Evolutionary conservation across 2,797 vertebrate species (phyloP).

Genomic region (Xenopus petersii): DNA sequence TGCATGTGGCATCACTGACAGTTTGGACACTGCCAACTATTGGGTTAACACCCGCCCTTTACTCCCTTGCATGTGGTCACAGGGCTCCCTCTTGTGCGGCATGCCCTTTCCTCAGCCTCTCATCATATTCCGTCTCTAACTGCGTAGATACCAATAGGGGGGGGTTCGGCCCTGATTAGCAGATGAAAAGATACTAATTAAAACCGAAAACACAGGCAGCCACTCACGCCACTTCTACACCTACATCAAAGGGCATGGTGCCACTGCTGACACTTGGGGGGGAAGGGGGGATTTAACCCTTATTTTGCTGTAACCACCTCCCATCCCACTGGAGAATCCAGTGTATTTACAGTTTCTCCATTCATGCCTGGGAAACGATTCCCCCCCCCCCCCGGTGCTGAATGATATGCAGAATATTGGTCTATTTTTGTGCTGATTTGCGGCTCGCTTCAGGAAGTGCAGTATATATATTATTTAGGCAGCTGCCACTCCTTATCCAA

Average conservation of each 20-base stretch:
- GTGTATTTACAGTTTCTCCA: too few species aligned
- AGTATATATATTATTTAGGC: too few species aligned
- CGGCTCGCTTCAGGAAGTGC: too few species aligned
- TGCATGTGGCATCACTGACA: too few species aligned
- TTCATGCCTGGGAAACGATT: too few species aligned
- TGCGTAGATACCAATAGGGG: constrained; percentile 3
- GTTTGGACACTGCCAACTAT: too few species aligned
- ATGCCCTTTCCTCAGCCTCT: too few species aligned
- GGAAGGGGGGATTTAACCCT: background rate
- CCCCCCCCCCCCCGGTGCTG: background rate
- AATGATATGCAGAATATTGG: constrained; percentile 17
- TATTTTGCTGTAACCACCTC: background rate
- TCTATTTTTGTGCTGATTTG: background rate
- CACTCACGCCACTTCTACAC: background rate
- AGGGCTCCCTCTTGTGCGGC: too few species aligned
- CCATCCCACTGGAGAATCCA: too few species aligned
- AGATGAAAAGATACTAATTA: constrained; percentile 40
- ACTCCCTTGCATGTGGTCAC: too few species aligned
- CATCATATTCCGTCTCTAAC: background rate
- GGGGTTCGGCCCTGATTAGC: constrained; percentile 10
- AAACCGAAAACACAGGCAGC: constrained; percentile 4
- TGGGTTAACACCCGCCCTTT: too few species aligned
- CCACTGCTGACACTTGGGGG: background rate
- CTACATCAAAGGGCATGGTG: constrained; percentile 32
- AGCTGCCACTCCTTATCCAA: too few species aligned